Percentiles rank a stretch among this genome's conserved stretches.
Conservation (phyloP, 2,888 invertebrate genomes). For the Meteorus colon region DNA sequence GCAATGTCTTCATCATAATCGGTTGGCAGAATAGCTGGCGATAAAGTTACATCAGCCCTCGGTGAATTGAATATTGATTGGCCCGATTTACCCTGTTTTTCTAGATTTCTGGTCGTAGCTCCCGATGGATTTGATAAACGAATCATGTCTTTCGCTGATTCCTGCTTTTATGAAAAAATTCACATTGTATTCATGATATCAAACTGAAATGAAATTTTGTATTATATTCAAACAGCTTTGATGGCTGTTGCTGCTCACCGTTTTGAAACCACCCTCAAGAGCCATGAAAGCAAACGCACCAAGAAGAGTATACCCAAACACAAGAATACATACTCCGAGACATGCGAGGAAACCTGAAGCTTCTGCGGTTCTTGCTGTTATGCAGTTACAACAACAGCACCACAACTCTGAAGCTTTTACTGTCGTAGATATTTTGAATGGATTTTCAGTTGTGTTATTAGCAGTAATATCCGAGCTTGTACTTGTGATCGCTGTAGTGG, state of each 20-base stretch:
- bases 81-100: constrained; percentile 13
- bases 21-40: constrained; percentile 17
- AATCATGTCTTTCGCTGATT: constrained; percentile 31
- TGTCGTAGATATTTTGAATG: constrained; percentile 52
- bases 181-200: neutral
- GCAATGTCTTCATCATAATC: constrained; percentile 68
- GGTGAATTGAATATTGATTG: constrained; percentile 21
- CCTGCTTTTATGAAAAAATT: constrained; percentile 22
- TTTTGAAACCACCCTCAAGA: constrained; percentile 81
- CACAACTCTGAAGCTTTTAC: constrained; percentile 70
- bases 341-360: constrained; percentile 83
- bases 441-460: constrained; percentile 47
- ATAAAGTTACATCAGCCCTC: constrained; percentile 8
- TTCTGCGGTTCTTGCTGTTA: constrained; percentile 72
- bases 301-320: constrained; percentile 91
- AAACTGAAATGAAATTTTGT: neutral
- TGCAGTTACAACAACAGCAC: constrained; percentile 78
- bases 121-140: constrained; percentile 29
- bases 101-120: constrained; percentile 18
- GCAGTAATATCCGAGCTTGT: constrained; percentile 49
- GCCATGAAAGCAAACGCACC: constrained; percentile 94
- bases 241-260: constrained; percentile 42
- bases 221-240: neutral
- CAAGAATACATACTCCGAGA: constrained; percentile 87
- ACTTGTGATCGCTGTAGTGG: constrained; percentile 52